These are phyloP conservation scores for Eolophus roseicapilla DNA, from an alignment of 2,113 vertebrate genomes.

Conservation along the genomic window DNA sequence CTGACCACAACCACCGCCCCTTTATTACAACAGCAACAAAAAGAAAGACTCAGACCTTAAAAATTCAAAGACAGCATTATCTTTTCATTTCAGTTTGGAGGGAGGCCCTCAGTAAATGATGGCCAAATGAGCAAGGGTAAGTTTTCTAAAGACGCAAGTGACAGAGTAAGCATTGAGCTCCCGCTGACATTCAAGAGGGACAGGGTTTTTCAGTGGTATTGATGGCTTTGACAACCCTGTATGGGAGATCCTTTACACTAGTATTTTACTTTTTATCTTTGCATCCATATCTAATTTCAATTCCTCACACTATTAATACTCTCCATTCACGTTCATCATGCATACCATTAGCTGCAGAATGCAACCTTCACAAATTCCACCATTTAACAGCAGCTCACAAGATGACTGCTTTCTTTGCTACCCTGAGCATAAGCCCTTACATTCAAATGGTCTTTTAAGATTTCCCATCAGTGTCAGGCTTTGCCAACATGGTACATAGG, in stretches of 20 bases:
- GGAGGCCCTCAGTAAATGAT: background rate
- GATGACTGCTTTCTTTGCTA: background rate
- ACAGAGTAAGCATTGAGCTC: background rate
- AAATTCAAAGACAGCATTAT: constrained; percentile 54
- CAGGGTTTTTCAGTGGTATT: background rate
- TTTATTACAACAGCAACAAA: background rate
- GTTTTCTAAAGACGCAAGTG: background rate
- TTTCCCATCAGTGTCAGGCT: background rate
- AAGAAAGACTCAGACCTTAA: background rate
- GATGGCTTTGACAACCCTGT: background rate
- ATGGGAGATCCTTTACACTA: background rate
- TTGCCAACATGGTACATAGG: background rate
- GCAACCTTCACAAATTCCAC: background rate
- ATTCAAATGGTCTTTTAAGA: background rate
- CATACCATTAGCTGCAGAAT: background rate
- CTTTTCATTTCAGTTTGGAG: constrained; percentile 54
- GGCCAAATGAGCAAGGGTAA: background rate
- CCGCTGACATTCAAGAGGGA: background rate
- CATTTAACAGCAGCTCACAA: background rate
- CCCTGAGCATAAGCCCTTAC: background rate
- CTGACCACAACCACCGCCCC: background rate
- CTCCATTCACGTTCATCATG: background rate
- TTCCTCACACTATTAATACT: background rate
- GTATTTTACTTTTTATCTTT: background rate
- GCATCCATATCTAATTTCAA: background rate